Conservation (phyloP, 2,888 invertebrate species). For the Baccha elongata region DNA sequence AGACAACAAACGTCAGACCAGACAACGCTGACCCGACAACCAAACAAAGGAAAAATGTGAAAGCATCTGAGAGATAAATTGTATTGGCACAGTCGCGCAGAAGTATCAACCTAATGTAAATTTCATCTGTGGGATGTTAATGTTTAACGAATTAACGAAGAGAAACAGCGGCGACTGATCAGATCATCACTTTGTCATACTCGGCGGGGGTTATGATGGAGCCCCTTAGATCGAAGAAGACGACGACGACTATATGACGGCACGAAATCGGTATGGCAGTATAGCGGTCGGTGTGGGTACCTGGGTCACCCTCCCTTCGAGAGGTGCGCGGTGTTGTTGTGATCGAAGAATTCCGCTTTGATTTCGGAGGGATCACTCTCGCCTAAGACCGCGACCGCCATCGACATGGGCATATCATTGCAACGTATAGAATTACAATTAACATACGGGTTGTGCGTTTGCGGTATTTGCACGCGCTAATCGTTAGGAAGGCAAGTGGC, state of each 20-base stretch:
- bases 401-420: conserved; percentile 59
- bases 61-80: conserved; percentile 72
- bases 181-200: conserved; percentile 77
- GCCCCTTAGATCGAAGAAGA: conserved; percentile 68
- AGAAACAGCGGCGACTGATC: conserved; percentile 75
- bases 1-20: conserved; percentile 41
- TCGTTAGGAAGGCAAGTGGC: conserved; percentile 46
- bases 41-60: conserved; percentile 73
- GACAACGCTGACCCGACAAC: conserved; percentile 34
- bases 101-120: conserved; percentile 74
- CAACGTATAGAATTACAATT: conserved; percentile 69
- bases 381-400: neutral
- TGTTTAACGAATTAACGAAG: conserved; percentile 75
- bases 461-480: conserved; percentile 71
- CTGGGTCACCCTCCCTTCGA: too few species aligned
- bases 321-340: conserved; percentile 40
- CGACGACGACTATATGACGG: conserved; percentile 72
- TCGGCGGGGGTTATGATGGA: conserved; percentile 74
- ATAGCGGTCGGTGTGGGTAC: conserved; percentile 6
- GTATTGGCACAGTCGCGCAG: conserved; percentile 74
- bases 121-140: conserved; percentile 75
- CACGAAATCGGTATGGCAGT: conserved; percentile 47
- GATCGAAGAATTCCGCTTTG: conserved; percentile 66
- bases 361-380: conserved; percentile 57
- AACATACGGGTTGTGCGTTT: conserved; percentile 65